These are phyloP conservation scores for Hippopotamus amphibius DNA, from an alignment of 2,113 vertebrate species.

Conservation along the genomic window DNA sequence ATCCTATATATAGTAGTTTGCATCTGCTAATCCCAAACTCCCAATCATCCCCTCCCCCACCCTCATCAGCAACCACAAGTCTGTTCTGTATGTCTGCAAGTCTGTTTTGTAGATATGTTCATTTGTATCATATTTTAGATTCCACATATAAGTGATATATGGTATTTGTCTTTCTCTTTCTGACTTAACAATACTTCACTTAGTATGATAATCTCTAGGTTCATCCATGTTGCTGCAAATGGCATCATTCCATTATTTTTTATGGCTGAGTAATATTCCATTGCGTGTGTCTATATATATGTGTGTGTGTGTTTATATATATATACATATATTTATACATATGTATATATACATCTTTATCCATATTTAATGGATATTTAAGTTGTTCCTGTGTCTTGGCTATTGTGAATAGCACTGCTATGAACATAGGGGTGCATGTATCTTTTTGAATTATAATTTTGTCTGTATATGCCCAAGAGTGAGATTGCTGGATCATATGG, in stretches of 20 bases:
- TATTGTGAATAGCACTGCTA: not conserved
- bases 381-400: not conserved
- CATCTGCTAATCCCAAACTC: not conserved
- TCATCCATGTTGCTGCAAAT: not conserved
- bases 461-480: not conserved
- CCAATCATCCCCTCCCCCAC: not conserved
- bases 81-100: not conserved
- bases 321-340: no score
- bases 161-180: not conserved
- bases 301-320: not conserved
- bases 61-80: not conserved
- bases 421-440: not conserved
- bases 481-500: not conserved
- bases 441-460: not conserved
- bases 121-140: not conserved
- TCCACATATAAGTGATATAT: not conserved
- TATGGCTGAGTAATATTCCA: not conserved
- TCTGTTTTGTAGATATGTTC: not conserved
- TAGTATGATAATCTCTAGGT: not conserved
- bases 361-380: not conserved
- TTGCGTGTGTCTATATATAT: fast-evolving
- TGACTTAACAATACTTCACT: no score
- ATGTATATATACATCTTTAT: no score
- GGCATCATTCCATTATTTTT: not conserved
- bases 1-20: not conserved